These are phyloP conservation scores for Apistogramma diplotaenia DNA, from an alignment of 2,113 vertebrate genomes.

Conservation along the genomic window DNA sequence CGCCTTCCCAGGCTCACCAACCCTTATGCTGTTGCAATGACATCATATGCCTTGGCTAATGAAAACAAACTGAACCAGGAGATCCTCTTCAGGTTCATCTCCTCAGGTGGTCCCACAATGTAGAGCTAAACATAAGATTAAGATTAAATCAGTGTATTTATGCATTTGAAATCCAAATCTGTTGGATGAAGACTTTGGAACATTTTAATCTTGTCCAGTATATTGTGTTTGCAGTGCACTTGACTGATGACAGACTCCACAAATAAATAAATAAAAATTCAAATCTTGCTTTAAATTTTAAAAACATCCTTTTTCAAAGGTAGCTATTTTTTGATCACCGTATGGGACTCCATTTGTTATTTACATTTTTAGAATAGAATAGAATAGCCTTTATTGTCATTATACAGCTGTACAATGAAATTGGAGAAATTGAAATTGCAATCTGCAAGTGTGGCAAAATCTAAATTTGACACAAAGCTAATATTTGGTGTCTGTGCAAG, in stretches of 20 bases:
- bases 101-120: conserved; percentile 66
- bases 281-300: not conserved
- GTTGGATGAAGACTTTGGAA: not conserved
- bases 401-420: too few relatives aligned
- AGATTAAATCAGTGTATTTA: not conserved
- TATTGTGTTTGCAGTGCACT: too few relatives aligned
- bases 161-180: not conserved
- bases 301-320: not conserved
- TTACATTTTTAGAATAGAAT: too few relatives aligned
- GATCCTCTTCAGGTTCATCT: conserved; percentile 58
- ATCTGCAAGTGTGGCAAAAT: too few relatives aligned
- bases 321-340: not conserved
- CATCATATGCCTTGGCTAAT: conserved; percentile 82
- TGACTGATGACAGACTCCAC: too few relatives aligned
- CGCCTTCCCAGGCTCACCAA: conserved; percentile 67
- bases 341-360: too few relatives aligned
- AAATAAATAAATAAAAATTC: not conserved
- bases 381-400: too few relatives aligned
- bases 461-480: not conserved
- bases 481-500: not conserved
- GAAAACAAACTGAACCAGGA: conserved; percentile 46
- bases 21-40: conserved; percentile 82
- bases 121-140: not conserved
- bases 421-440: too few relatives aligned
- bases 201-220: too few relatives aligned